Base-by-base conservation (phyloP, 2,113 vertebrate species). In the Terrapene triunguis region DNA sequence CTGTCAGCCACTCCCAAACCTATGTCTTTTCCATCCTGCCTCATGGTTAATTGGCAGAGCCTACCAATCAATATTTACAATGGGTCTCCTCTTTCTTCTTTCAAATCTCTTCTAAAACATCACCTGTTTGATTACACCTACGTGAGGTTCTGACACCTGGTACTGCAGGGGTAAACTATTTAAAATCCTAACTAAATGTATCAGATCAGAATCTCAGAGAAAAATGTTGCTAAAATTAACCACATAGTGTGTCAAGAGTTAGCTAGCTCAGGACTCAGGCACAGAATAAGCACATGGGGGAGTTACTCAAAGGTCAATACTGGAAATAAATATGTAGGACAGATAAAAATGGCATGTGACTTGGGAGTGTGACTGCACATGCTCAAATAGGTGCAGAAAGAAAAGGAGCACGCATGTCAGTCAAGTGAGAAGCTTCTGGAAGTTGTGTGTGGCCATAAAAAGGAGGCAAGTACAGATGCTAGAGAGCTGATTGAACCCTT, bases 21-120 rank as follows among this genome's bases (percentile, higher is more conserved):
- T 8, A 13, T 5, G 0, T 16, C 78, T 81, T 84, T 91, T 54
- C 55, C 25, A 3, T 86, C 96, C 90, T 93, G 4, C 88, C 57
- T 91, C 48, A n/a, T 93, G 42, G 55, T 88, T 81, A 62, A 32
- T 47, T 91, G 74, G 22, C 69, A 92, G 10, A 65, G 57, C 2
- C 47, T 96, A 82, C 89, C 95, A 95, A 94, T 94, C 92, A 97
- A 94, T 96, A 91, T 89, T 91, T 97, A 83, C 89, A 89, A 96
- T 95, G 95, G 92, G 89, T 88, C 72, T 95, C 81, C 92, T 74
- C 48, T 22, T 88, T 93, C 72, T 92, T 96, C 47, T 47, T 88
- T 89, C 95, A 88, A 85, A 97, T 93, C 83, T n/a, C 35, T 93
- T 93, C 89, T 87, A 92, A 97, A 91, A 48, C 90, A 65, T 93